Evolutionary conservation across 2,888 invertebrate genomes (phyloP), one percentile per base, ranked within the genome.

Genomic region (Acrobasis repandana): DNA sequence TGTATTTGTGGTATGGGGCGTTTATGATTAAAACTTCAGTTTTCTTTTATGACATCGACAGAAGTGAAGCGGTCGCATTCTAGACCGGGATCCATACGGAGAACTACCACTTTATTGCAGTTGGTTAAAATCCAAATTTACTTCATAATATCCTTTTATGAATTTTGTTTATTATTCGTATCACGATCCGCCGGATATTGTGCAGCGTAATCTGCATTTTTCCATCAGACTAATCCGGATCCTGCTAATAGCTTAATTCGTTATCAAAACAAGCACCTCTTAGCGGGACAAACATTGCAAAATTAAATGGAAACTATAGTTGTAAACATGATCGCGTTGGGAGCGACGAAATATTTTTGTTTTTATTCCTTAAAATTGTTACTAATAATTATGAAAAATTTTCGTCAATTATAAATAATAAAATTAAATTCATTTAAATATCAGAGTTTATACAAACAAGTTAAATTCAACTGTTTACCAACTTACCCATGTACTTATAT

Each of bases 201-300:
- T 28, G 50, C 50, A 14, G 28, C 18, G 38, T 54, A 54, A 54
- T 54, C 54, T 54, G 38, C 38, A 38, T 54, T 54, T 54, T 54
- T 54, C 43, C 54, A 54, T 54, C 38, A 54, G 16, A 38, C 18
- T 54, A 36, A 54, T 54, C 54, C 54, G 54, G 38, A 18, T 38
- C 20, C 38, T 10, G 38, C n/a, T 54, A 20, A 54, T 54, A 54
- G 18, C 36, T 3, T 54, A 6, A 50, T 50, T 50, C 54, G 54
- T 38, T 54, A 54, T 20, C 54, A 20, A 54, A 38, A 54, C 38
- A 54, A 38, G 38, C 10, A 54, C 20, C 54, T 16, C 38, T 54
- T 54, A 5, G 14, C 43, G 18, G 11, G 38, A 49, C 36, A 49
- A 38, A 48, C 47, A 48, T 36, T 48, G 49, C 34, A n/a, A 15